Base-by-base conservation (phyloP, 2,888 invertebrate genomes). In the Steinernema carpocapsae region DNA sequence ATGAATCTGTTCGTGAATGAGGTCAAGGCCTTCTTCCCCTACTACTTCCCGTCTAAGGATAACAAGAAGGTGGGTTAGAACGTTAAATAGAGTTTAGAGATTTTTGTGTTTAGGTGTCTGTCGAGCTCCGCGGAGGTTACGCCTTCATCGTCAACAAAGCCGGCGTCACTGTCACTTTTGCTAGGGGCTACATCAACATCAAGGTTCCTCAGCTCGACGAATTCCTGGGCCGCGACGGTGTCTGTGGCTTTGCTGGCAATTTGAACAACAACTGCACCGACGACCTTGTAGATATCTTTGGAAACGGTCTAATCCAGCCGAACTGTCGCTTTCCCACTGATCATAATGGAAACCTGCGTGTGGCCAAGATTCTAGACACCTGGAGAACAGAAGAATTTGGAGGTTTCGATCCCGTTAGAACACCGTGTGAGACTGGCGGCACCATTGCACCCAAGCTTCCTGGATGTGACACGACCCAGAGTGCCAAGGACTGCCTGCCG, bases 261-360 rank as follows among this genome's bases (percentile, higher is more conserved):
- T 19, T 51, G 19, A 51, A 51, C 51, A 51, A 51, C 14, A 51
- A 51, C 51, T 51, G 51, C 19, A 51, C 51, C 19, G 51, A 51
- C 51, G 51, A 51, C n/a, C 51, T 51, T 6, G n/a, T 51, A 6
- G 51, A 51, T 51, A 19, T 19, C 51, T 6, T 12, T 19, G 51
- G 51, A 51, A 51, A 51, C 51, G 51, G 51, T 12, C 51, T 51
- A 19, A 51, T 51, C n/a, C 51, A n/a, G 6, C 12, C 51, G 6
- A 51, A 19, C 19, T 51, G 51, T 19, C 51, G 19, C 51, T 51
- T 12, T 51, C 51, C 51, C 6, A 6, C 6, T 19, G 51, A 51
- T 51, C 51, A 51, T 6, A 19, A 10, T 6, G 12, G 12, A 12
- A 10, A 12, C 12, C 7, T 12, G 51, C 12, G n/a, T 10, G 19